Conservation (phyloP, 2,888 invertebrate species). For the Escarpia spicata region DNA sequence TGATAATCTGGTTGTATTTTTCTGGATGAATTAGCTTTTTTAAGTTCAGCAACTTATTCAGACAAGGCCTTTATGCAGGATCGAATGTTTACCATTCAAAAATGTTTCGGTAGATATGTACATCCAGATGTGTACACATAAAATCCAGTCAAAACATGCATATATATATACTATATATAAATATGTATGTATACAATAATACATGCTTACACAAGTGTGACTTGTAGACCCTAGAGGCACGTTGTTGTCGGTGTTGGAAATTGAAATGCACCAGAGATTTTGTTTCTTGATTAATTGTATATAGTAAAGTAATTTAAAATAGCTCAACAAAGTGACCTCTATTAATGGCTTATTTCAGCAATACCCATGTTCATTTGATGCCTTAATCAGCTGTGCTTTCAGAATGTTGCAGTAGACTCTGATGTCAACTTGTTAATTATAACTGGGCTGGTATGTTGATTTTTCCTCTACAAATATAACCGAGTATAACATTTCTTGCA, state of each 20-base stretch:
- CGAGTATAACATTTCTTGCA: neutral
- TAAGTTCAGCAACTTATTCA: too few species aligned
- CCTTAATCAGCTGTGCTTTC: neutral
- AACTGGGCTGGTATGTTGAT: neutral
- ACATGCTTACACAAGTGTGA: too few species aligned
- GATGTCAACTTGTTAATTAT: neutral
- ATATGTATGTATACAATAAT: too few species aligned
- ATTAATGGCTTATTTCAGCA: neutral
- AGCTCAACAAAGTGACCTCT: neutral
- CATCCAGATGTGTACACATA: too few species aligned
- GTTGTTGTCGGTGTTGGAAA: neutral
- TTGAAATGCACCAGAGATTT: neutral
- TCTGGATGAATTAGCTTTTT: neutral
- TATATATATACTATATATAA: neutral
- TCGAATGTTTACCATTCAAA: too few species aligned
- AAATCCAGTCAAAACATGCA: too few species aligned
- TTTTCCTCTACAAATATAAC: neutral
- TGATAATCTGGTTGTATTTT: constrained; percentile 14
- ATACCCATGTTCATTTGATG: neutral
- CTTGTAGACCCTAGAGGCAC: too few species aligned
- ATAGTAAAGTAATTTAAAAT: neutral
- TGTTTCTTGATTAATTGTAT: neutral
- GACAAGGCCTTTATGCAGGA: too few species aligned
- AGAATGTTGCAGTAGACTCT: neutral
- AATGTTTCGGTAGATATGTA: too few species aligned